Evolutionary conservation across 1,140 invertebrate genomes (phyloP).

Genomic region (Aphaenogaster floridana): DNA sequence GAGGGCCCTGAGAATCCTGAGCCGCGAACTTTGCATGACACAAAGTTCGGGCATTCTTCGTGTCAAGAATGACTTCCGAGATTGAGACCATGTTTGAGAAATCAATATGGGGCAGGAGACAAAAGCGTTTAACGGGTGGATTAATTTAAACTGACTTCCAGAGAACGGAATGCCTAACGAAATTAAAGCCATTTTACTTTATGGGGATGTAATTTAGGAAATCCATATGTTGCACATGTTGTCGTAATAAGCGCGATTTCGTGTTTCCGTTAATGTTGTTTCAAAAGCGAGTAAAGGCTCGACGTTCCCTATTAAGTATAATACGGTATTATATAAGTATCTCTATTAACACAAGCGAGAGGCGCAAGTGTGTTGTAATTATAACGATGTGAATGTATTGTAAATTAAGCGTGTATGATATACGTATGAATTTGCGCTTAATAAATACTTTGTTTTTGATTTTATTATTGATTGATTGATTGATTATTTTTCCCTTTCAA

Average conservation of each 20-base stretch:
- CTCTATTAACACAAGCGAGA: conserved; percentile 23
- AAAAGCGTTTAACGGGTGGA: not conserved
- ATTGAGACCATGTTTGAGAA: not conserved
- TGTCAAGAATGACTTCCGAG: not conserved
- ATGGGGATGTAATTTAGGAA: conserved; percentile 35
- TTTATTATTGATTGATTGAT: not conserved
- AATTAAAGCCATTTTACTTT: conserved; percentile 55
- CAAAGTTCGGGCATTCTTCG: conserved; percentile 58
- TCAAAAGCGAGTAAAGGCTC: not conserved
- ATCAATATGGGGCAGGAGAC: not conserved
- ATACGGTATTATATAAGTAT: conserved; percentile 42
- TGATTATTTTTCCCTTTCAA: not conserved
- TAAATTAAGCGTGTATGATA: conserved; percentile 73
- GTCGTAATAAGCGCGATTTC: not conserved
- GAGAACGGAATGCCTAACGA: not conserved
- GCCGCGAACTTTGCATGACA: conserved; percentile 68
- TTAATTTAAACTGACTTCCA: not conserved
- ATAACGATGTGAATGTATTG: conserved; percentile 59
- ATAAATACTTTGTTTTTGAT: conserved; percentile 67
- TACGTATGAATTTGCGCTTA: conserved; percentile 68
- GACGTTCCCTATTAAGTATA: not conserved
- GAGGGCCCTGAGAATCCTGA: not conserved
- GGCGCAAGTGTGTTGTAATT: conserved; percentile 54
- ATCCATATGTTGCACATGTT: not conserved
- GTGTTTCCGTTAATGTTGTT: not conserved